These are phyloP conservation scores for Anolis sagrei DNA, from an alignment of 2,113 vertebrate genomes.

Conservation along the genomic window DNA sequence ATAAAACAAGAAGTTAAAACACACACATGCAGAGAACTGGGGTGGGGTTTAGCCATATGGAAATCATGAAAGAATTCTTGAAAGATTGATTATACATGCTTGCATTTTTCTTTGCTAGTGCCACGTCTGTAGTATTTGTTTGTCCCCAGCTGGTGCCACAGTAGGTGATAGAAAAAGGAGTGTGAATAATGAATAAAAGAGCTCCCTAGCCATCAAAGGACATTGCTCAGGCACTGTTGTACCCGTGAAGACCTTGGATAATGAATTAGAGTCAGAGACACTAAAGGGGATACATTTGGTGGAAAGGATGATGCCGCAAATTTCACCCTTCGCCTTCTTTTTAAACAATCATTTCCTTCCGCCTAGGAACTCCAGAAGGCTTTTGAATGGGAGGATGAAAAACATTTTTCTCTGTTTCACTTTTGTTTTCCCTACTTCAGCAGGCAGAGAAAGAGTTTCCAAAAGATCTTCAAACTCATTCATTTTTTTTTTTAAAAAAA, in stretches of 20 bases:
- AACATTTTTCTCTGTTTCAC: background rate
- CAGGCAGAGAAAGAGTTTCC: background rate
- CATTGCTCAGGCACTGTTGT: slow-evolving; percentile 45
- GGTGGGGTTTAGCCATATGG: too few species aligned
- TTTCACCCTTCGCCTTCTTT: too few species aligned
- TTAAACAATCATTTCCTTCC: background rate
- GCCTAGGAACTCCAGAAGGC: too few species aligned
- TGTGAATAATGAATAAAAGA: slow-evolving; percentile 69
- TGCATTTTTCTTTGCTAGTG: too few species aligned
- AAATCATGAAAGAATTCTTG: too few species aligned
- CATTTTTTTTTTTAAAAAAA: background rate
- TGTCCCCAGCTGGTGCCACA: slow-evolving; percentile 66
- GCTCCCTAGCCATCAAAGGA: slow-evolving; percentile 60
- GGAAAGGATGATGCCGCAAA: background rate
- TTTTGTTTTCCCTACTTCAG: background rate
- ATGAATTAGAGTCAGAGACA: slow-evolving; percentile 33
- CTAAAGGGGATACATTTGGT: slow-evolving; percentile 18
- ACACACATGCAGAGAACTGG: too few species aligned
- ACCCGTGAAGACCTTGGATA: slow-evolving; percentile 27
- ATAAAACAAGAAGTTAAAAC: background rate
- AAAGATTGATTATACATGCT: background rate
- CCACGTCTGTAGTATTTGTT: background rate
- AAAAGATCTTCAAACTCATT: background rate
- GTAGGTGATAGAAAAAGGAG: slow-evolving; percentile 67
- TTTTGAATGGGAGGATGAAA: background rate